phyloP scores from a whole-genome alignment of 2,888 invertebrate species.

The Cheilosia impressa region DNA sequence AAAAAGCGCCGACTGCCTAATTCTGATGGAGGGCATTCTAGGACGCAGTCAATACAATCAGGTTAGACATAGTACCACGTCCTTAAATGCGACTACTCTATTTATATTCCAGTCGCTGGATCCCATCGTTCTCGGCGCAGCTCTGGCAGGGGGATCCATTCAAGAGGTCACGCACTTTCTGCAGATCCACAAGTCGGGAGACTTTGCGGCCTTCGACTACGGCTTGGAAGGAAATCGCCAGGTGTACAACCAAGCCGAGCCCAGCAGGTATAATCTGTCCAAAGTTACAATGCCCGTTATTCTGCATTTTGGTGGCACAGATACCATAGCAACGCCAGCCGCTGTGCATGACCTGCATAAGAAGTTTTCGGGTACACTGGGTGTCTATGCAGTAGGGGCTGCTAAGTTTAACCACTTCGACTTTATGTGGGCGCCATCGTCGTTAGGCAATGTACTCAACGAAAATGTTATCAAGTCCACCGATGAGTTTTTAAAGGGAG shows the following conservation, averaged over 20 bases:
- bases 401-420: conserved; percentile 80
- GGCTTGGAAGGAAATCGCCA: conserved; percentile 78
- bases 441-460: conserved; percentile 79
- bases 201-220: conserved; percentile 80
- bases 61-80: conserved; percentile 1
- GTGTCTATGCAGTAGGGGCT: conserved; percentile 78
- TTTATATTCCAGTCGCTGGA: conserved; percentile 77
- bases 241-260: conserved; percentile 78
- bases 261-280: conserved; percentile 78
- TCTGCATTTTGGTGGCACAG: conserved; percentile 80
- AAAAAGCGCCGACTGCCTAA: conserved; percentile 22
- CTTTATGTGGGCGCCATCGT: conserved; percentile 78
- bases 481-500: conserved; percentile 43
- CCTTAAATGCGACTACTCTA: neutral
- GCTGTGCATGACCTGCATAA: conserved; percentile 80
- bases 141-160: conserved; percentile 79
- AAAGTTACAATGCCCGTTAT: conserved; percentile 78
- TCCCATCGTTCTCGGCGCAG: conserved; percentile 78
- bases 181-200: conserved; percentile 80
- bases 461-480: conserved; percentile 78
- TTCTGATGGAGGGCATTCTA: conserved; percentile 37
- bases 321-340: conserved; percentile 79
- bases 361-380: conserved; percentile 76
- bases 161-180: conserved; percentile 79
- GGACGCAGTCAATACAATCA: conserved; percentile 56